A percentile compares a stretch with the other conserved stretches of the same genome.
Evolutionary conservation across 2,888 invertebrate species (phyloP).

Genomic region (Dasypogon diadema): DNA sequence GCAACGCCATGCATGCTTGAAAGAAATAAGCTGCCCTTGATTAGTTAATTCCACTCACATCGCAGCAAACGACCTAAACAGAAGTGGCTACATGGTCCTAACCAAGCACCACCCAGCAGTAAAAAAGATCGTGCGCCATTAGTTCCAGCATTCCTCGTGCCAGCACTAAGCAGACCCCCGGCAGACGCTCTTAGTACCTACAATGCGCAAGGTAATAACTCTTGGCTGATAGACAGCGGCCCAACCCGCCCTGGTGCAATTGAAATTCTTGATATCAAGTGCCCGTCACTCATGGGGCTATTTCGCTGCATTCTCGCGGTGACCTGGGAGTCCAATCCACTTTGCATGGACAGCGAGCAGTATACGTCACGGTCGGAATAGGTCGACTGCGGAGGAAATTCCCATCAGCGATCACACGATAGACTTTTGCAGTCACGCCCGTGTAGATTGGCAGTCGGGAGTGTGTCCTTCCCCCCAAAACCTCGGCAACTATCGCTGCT

Average conservation of each 20-base stretch:
- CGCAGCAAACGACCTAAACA: slow-evolving; percentile 7
- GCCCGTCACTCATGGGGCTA: slow-evolving; percentile 16
- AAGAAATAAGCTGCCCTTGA: too few species aligned
- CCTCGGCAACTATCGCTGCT: not conserved
- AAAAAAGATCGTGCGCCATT: slow-evolving; percentile 13
- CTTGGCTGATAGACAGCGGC: slow-evolving; percentile 1
- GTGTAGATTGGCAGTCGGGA: too few species aligned
- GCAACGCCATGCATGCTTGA: too few species aligned
- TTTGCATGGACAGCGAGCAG: not conserved
- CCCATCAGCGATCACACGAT: not conserved
- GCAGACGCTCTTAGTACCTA: slow-evolving; percentile 9
- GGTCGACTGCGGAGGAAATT: not conserved
- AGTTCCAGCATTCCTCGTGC: slow-evolving; percentile 12
- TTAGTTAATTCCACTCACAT: slow-evolving; percentile 25
- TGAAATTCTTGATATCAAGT: slow-evolving; percentile 7
- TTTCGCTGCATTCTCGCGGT: too few species aligned
- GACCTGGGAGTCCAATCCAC: not conserved
- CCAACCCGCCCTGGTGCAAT: not conserved
- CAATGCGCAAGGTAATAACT: slow-evolving; percentile 17
- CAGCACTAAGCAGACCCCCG: not conserved
- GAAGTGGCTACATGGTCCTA: slow-evolving; percentile 25
- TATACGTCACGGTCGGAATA: not conserved
- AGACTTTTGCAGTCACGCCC: not conserved
- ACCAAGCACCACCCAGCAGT: slow-evolving; percentile 26
- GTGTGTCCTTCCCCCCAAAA: too few species aligned